phyloP scores from a whole-genome alignment of 2,888 invertebrate species.

The Omphaloscelis lunosa region DNA sequence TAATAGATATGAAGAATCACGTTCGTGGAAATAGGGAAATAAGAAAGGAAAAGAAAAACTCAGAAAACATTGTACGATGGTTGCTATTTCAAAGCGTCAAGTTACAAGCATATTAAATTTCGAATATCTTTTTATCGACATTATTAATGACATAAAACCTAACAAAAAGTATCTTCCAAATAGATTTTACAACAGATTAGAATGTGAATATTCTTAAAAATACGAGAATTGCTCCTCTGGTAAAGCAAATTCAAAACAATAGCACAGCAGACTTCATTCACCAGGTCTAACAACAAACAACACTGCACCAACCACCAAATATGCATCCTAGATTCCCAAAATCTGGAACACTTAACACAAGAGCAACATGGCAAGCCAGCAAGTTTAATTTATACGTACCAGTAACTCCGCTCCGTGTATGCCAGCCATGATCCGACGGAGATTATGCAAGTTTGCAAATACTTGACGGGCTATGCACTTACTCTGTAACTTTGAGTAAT shows the following conservation, averaged over 20 bases:
- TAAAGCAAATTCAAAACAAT: not conserved
- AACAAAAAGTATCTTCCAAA: no score
- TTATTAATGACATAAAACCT: no score
- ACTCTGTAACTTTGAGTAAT: conserved; percentile 76
- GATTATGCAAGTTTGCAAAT: conserved; percentile 76
- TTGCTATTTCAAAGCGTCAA: no score
- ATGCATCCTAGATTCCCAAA: conserved; percentile 42
- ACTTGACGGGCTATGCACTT: conserved; percentile 73
- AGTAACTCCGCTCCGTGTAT: conserved; percentile 52
- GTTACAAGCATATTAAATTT: no score
- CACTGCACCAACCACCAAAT: conserved; percentile 31
- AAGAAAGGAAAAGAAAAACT: no score
- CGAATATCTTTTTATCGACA: no score
- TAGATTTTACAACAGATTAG: no score
- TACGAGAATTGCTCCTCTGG: not conserved
- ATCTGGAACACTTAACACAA: conserved; percentile 60
- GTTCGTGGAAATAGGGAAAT: no score
- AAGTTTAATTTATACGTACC: conserved; percentile 65
- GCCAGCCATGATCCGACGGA: conserved; percentile 64
- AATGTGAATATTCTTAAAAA: not conserved
- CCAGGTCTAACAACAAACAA: conserved; percentile 11
- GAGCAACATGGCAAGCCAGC: conserved; percentile 57
- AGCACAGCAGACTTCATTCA: not conserved
- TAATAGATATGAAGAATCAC: no score
- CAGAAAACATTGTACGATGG: no score